Evolutionary conservation across 2,113 vertebrate genomes (phyloP).

Genomic region (Pygoscelis antarcticus): DNA sequence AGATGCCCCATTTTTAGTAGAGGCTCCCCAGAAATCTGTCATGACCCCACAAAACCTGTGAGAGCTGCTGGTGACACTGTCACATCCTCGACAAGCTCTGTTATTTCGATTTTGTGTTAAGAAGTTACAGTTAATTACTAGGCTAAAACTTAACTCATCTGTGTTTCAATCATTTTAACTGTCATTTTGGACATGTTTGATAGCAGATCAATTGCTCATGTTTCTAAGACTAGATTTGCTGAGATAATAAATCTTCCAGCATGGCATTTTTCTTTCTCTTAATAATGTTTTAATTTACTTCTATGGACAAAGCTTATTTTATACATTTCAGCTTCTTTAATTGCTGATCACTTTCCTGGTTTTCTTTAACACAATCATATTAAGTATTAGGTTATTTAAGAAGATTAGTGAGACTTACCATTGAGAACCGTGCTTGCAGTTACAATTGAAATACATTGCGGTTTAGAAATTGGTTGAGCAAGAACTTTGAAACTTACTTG

Average conservation of each 20-base stretch:
- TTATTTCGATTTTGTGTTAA: neutral
- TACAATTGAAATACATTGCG: neutral
- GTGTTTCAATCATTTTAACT: neutral
- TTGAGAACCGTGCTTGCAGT: neutral
- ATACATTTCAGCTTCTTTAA: neutral
- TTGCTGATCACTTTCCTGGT: neutral
- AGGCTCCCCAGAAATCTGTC: neutral
- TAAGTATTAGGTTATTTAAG: neutral
- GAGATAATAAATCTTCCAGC: neutral
- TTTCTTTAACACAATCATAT: neutral
- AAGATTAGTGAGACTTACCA: neutral
- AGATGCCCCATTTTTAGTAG: neutral
- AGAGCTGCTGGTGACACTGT: neutral
- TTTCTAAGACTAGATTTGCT: neutral
- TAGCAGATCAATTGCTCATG: neutral
- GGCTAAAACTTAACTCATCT: neutral
- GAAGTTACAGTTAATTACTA: neutral
- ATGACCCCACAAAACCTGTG: neutral
- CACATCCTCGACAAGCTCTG: neutral
- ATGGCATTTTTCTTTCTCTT: neutral
- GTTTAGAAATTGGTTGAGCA: neutral
- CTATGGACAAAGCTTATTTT: neutral
- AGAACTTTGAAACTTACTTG: neutral
- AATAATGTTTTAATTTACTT: neutral
- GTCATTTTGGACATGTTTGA: neutral